These are phyloP conservation scores for Ctenodactylus gundi DNA, from an alignment of 2,113 vertebrate species.

Conservation along the genomic window DNA sequence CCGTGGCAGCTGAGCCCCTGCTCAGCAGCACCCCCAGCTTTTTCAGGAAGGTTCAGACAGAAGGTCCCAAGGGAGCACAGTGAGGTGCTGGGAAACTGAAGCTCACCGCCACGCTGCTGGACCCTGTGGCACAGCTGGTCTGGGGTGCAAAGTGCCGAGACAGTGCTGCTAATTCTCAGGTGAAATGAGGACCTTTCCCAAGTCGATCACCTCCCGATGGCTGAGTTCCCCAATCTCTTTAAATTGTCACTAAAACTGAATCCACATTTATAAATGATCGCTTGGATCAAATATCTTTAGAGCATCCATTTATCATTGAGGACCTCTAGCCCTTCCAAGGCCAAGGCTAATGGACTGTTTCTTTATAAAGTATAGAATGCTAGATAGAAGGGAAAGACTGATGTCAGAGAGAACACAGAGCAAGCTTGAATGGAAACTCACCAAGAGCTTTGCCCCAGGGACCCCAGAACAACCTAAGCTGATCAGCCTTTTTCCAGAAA, in stretches of 20 bases:
- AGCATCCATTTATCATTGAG: constrained; percentile 50
- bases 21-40: neutral
- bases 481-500: neutral
- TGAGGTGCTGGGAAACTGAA: neutral
- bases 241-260: constrained; percentile 56
- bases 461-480: neutral
- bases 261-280: constrained; percentile 51
- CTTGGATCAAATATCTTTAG: constrained; percentile 56
- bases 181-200: neutral
- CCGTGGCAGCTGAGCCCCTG: neutral
- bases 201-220: neutral
- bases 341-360: constrained; percentile 56
- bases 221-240: constrained; percentile 37
- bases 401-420: neutral
- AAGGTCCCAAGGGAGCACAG: accelerated
- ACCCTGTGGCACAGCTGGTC: neutral
- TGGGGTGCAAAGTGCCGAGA: neutral
- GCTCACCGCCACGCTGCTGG: neutral
- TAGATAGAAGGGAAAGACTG: constrained; percentile 5
- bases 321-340: constrained; percentile 38
- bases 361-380: constrained; percentile 40
- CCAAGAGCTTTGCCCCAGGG: neutral
- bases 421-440: neutral
- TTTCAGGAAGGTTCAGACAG: neutral
- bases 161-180: neutral